Conservation (phyloP, 2,113 vertebrate genomes). For the Halcyon senegalensis region DNA sequence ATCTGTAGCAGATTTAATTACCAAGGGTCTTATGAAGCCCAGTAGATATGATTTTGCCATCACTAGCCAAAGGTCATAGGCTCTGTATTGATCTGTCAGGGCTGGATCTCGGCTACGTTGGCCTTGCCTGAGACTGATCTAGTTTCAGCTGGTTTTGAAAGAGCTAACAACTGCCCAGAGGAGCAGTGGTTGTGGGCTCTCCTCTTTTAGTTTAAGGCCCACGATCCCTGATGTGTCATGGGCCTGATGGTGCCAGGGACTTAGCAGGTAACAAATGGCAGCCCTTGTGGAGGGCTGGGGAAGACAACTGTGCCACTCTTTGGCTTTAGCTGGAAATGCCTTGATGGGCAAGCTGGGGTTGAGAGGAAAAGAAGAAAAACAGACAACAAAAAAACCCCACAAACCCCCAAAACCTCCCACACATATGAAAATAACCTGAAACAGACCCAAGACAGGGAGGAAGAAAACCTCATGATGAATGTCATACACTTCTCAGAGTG, state of each 20-base stretch:
- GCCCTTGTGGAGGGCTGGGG: neutral
- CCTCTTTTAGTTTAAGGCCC: neutral
- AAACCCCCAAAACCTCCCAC: neutral
- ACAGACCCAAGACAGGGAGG: neutral
- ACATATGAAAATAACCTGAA: neutral
- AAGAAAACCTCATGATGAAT: neutral
- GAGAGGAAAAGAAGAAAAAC: neutral
- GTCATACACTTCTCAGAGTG: neutral
- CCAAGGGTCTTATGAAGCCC: neutral
- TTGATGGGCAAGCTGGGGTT: neutral
- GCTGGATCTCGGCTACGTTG: neutral
- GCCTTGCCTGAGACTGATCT: neutral
- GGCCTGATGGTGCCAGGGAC: accelerated
- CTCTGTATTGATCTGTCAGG: neutral
- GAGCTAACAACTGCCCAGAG: neutral
- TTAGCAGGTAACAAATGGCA: neutral
- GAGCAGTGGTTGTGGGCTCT: neutral
- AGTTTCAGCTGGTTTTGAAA: neutral
- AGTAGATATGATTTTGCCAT: neutral
- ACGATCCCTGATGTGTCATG: accelerated
- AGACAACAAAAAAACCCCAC: too few species aligned
- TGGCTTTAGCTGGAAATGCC: neutral
- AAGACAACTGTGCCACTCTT: accelerated
- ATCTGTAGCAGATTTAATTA: neutral
- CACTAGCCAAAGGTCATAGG: neutral